Evolutionary conservation across 2,888 invertebrate genomes (phyloP), one percentile per base, ranked within the genome.

Genomic region (Chrysomela aeneicollis): DNA sequence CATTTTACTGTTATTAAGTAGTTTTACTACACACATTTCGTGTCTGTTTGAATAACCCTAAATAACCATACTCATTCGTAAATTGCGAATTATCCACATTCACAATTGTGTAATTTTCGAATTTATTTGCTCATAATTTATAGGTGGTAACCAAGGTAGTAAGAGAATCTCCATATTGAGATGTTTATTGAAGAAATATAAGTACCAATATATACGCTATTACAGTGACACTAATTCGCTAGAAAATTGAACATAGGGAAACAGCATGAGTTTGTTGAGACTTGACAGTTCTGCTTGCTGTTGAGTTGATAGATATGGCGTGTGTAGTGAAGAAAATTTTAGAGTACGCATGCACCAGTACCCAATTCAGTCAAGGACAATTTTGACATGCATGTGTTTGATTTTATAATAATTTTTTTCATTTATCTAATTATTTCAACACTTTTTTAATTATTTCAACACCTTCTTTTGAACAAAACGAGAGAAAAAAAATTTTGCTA

Each of bases 51-150:
- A 42, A 42, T 15, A 15, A n/a, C n/a, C 15, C 42, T 42, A 42
- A 42, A 42, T 42, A 10, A 42, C 42, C 42, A 2, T 15, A n/a
- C n/a, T 42, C 42, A 42, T 42, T 42, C 15, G 42, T 42, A 6
- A 15, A 42, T 42, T 42, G 42, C 42, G 15, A 42, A 15, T 12
- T 1, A 42, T 42, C n/a, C 42, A 42, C 42, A 42, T 42, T 42
- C 12, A 42, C 42, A 42, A 15, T 42, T 42, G 42, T 35, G 35
- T 42, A 42, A 42, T 42, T 42, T 15, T n/a, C 6, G 2, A 42
- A 42, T 42, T 42, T 42, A 42, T 42, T 42, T 42, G 42, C 42
- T 42, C 42, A 12, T 42, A 42, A 42, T 42, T 42, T 15, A 42
- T 15, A 12, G 42, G n/a, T 42, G n/a, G n/a, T n/a, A n/a, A 6